These are phyloP conservation scores for Perca fluviatilis DNA, from an alignment of 2,113 vertebrate genomes.

Conservation along the genomic window DNA sequence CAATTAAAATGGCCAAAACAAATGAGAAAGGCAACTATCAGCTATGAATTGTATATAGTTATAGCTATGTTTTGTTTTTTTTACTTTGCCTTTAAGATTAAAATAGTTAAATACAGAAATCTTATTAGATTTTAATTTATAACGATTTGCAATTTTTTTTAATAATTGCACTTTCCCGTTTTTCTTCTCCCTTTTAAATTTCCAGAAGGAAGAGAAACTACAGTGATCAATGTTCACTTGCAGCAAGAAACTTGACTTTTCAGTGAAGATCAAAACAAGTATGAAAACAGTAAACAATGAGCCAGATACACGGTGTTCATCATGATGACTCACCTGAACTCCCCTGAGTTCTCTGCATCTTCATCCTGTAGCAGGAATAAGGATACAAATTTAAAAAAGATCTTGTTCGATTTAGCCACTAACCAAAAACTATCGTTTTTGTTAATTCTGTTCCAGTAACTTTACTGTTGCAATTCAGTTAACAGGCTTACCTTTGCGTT, in stretches of 20 bases:
- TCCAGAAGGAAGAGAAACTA: too few relatives aligned
- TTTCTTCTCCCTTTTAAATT: too few relatives aligned
- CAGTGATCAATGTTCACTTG: too few relatives aligned
- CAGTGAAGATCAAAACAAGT: not conserved
- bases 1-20: not conserved
- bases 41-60: not conserved
- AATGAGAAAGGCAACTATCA: not conserved
- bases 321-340: constrained; percentile 81
- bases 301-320: not conserved
- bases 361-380: constrained; percentile 69
- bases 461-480: not conserved
- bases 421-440: not conserved
- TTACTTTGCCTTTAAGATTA: not conserved
- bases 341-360: constrained; percentile 72
- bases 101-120: too few relatives aligned
- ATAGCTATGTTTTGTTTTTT: not conserved
- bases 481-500: constrained; percentile 85
- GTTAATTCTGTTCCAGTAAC: not conserved
- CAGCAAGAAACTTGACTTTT: too few relatives aligned
- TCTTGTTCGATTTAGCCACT: not conserved
- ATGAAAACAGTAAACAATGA: not conserved
- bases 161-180: too few relatives aligned
- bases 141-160: too few relatives aligned
- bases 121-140: too few relatives aligned
- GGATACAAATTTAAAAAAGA: not conserved